Evolutionary conservation across 1,140 invertebrate genomes (phyloP).

Genomic region (Nasonia giraulti): DNA sequence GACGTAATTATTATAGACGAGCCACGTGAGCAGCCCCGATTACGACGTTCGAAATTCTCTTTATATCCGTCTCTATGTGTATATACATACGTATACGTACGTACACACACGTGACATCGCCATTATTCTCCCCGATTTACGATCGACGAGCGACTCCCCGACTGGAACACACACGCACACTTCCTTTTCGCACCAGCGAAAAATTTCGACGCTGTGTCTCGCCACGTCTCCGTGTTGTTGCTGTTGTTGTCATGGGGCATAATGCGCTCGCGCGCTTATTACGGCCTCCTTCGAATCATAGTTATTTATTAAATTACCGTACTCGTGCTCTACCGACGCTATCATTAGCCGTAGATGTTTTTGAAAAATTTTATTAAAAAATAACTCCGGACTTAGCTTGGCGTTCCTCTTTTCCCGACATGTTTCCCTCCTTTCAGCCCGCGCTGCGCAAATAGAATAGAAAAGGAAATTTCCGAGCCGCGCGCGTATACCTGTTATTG

Average conservation of each 20-base stretch:
- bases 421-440: background rate
- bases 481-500: conserved; percentile 15
- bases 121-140: conserved; percentile 42
- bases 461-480: background rate
- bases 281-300: conserved; percentile 36
- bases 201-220: conserved; percentile 26
- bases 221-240: background rate
- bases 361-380: conserved; percentile 34
- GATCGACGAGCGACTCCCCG: conserved; percentile 11
- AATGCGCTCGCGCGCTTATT: conserved; percentile 40
- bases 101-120: conserved; percentile 16
- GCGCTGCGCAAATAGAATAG: conserved; percentile 18
- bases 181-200: conserved; percentile 1
- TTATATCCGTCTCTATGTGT: background rate
- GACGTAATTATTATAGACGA: conserved; percentile 20
- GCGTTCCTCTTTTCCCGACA: background rate
- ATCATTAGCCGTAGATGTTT: background rate
- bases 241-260: conserved; percentile 18
- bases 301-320: conserved; percentile 48
- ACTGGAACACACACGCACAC: background rate
- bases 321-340: conserved; percentile 5
- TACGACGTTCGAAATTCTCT: conserved; percentile 13
- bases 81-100: background rate
- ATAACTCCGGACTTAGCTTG: background rate
- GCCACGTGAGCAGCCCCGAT: background rate